phyloP scores from a whole-genome alignment of 92 coral and sea anemone species.

The Parazoanthus darwini region DNA sequence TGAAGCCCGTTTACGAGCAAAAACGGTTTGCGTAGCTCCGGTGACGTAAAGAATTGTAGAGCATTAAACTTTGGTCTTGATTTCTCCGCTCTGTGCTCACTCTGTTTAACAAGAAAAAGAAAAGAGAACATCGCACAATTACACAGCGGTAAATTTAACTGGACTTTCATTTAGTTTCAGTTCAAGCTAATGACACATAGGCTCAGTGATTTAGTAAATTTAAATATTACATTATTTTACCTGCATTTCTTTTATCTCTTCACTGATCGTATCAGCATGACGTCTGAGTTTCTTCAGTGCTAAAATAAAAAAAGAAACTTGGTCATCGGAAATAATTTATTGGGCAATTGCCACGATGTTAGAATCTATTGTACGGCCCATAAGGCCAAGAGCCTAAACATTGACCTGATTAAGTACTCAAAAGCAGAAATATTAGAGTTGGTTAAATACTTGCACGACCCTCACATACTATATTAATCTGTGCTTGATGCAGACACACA shows the following conservation, averaged over 20 bases:
- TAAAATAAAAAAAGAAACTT: background rate
- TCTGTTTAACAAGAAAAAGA: conserved; percentile 2
- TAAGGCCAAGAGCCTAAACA: too few species aligned
- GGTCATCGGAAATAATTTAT: background rate
- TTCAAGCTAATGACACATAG: too few species aligned
- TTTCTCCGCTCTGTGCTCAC: conserved; percentile 35
- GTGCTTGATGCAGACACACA: too few species aligned
- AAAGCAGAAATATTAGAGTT: too few species aligned
- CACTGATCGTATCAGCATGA: background rate
- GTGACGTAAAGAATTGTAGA: conserved; percentile 11
- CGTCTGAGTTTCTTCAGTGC: conserved; percentile 30
- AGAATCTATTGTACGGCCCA: too few species aligned
- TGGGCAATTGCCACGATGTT: too few species aligned
- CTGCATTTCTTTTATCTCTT: conserved; percentile 37
- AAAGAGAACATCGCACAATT: background rate
- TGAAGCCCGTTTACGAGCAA: conserved; percentile 4
- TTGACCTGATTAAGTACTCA: too few species aligned
- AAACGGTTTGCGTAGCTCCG: conserved; percentile 26
- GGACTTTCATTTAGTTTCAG: too few species aligned
- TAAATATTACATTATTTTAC: background rate
- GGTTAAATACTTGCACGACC: too few species aligned
- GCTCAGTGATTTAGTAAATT: too few species aligned
- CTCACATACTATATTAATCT: too few species aligned
- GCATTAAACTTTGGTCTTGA: conserved; percentile 31
- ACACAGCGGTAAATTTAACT: background rate